These are phyloP conservation scores for Scortum barcoo DNA, from an alignment of 2,113 vertebrate species.

Conservation along the genomic window DNA sequence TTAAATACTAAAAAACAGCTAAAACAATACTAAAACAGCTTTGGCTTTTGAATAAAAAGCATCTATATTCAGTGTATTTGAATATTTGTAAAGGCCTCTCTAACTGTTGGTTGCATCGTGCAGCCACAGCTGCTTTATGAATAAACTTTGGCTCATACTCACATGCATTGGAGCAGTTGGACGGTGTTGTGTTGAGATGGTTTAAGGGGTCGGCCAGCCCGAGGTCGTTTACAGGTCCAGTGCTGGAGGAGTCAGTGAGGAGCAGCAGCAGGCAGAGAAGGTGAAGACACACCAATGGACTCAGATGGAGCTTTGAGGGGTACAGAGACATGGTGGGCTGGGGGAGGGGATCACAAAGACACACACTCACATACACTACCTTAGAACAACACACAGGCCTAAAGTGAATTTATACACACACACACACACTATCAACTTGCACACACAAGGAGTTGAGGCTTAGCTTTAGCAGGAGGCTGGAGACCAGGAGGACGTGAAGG, in stretches of 20 bases:
- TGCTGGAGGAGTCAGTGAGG: conserved; percentile 2
- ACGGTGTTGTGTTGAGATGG: background rate
- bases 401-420: background rate
- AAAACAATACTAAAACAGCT: too few species aligned
- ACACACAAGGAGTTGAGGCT: background rate
- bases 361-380: conserved; percentile 11
- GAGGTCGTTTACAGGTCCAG: accelerated
- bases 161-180: conserved; percentile 6
- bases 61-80: too few species aligned
- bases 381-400: background rate
- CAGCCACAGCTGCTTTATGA: background rate
- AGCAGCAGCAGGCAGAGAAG: conserved; percentile 62
- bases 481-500: background rate
- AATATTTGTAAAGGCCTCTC: too few species aligned
- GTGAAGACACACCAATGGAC: conserved; percentile 19
- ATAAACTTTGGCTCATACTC: conserved; percentile 8
- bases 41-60: too few species aligned
- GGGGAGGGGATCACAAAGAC: conserved; percentile 10
- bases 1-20: too few species aligned
- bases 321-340: conserved; percentile 62
- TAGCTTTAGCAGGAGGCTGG: background rate
- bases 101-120: background rate
- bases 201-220: accelerated
- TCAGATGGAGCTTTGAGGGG: conserved; percentile 33
- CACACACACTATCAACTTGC: background rate